Evolutionary conservation across 2,888 invertebrate species (phyloP).

Genomic region (Leptinotarsa rubiginosa): DNA sequence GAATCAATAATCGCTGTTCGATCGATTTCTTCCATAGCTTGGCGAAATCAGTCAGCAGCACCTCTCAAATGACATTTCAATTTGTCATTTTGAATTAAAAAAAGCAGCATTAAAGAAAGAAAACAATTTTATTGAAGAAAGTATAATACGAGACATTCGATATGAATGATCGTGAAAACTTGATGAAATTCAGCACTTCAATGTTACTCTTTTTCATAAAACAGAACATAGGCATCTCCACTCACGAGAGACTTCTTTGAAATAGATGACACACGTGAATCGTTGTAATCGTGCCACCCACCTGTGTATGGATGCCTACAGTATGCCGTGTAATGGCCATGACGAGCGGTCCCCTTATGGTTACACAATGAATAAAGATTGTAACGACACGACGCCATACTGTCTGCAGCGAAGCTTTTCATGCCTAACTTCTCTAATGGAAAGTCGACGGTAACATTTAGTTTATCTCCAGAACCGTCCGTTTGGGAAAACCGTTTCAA

Average conservation of each 20-base stretch:
- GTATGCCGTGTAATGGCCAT: background rate
- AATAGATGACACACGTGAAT: background rate
- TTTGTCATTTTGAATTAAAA: no score
- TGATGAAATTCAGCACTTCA: no score
- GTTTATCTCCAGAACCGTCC: background rate
- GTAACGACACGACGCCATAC: background rate
- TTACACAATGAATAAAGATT: background rate
- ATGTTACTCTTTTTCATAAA: background rate
- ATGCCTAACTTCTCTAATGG: background rate
- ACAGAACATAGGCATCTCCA: background rate
- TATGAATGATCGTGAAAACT: no score
- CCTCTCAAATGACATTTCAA: no score
- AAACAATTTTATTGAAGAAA: no score
- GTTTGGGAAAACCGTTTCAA: background rate
- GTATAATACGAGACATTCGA: no score
- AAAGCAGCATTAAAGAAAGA: no score
- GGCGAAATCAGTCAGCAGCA: no score
- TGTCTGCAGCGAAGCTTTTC: background rate
- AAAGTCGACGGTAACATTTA: background rate
- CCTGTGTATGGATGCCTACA: background rate
- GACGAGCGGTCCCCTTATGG: background rate
- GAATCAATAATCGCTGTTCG: no score
- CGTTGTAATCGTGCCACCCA: background rate
- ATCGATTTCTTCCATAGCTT: no score
- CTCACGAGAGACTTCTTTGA: background rate